A percentile compares a stretch with the other conserved stretches of the same genome.
phyloP scores from a whole-genome alignment of 1,140 invertebrate species.

The Thalassaphorura encarpata region DNA sequence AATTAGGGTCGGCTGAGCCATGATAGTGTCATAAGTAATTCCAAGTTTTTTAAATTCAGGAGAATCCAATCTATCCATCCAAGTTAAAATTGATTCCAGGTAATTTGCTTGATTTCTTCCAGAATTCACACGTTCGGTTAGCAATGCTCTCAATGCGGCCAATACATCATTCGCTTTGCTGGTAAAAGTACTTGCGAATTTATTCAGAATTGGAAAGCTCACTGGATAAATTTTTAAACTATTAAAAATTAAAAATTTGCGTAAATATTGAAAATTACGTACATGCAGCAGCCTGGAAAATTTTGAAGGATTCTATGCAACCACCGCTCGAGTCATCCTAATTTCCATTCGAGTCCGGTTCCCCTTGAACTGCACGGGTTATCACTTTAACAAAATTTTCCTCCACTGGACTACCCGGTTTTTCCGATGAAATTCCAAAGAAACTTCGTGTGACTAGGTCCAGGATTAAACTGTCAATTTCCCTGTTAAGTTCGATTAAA shows the following conservation, averaged over 20 bases:
- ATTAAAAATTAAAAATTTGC: too few relatives aligned
- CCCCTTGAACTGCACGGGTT: too few relatives aligned
- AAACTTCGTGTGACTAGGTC: conserved; percentile 11
- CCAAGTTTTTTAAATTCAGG: conserved; percentile 17
- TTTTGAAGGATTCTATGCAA: too few relatives aligned
- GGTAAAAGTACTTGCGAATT: conserved; percentile 14
- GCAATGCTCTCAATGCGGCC: not conserved
- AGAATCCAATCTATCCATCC: conserved; percentile 10
- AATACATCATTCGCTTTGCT: conserved; percentile 36
- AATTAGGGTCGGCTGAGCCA: conserved; percentile 20
- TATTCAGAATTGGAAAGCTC: conserved; percentile 17
- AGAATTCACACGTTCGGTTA: not conserved
- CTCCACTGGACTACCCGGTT: conserved; percentile 11
- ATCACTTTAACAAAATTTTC: too few relatives aligned
- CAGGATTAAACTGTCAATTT: conserved; percentile 5
- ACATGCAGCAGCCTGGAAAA: too few relatives aligned
- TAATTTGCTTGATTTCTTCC: not conserved
- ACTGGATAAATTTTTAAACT: too few relatives aligned
- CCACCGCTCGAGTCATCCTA: too few relatives aligned
- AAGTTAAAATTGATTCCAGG: conserved; percentile 12
- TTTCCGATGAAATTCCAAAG: conserved; percentile 18
- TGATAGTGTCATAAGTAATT: conserved; percentile 14
- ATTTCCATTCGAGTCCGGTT: too few relatives aligned
- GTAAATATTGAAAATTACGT: too few relatives aligned
- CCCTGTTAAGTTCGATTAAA: conserved; percentile 2